Percentiles rank a stretch among this genome's conserved stretches.
Evolutionary conservation across 2,797 vertebrate genomes (phyloP).

Genomic region (Lutjanus argentimaculatus): DNA sequence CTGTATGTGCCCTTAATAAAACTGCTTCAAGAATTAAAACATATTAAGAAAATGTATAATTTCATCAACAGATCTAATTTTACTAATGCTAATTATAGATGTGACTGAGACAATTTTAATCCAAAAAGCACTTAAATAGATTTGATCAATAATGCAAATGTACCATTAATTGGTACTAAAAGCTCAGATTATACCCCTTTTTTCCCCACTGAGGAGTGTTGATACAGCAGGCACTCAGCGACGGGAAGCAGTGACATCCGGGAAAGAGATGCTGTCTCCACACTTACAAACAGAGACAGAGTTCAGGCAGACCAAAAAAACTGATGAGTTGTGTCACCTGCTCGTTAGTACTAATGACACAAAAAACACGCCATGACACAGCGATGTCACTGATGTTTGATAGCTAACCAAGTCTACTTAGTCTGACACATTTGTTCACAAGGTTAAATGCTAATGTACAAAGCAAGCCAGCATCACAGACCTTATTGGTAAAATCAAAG

Average conservation of each 20-base stretch:
- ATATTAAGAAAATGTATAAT: conserved; percentile 5
- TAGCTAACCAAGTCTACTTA: conserved; percentile 4
- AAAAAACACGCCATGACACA: not conserved
- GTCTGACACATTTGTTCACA: conserved; percentile 30
- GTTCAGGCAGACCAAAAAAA: conserved; percentile 15
- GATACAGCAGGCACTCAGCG: conserved; percentile 12
- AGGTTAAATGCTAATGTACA: conserved; percentile 10
- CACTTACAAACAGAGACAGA: conserved; percentile 23
- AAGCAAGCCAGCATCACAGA: conserved; percentile 3
- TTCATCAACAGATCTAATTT: conserved; percentile 28
- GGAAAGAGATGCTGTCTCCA: conserved; percentile 23
- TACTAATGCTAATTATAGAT: conserved; percentile 29
- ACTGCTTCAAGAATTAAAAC: not conserved
- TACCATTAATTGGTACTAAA: conserved; percentile 50
- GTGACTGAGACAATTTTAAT: conserved; percentile 29
- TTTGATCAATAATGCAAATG: conserved; percentile 53
- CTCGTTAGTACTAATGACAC: conserved; percentile 43
- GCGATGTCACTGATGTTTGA: conserved; percentile 13
- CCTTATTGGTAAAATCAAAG: conserved; percentile 11
- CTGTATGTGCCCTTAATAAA: not conserved
- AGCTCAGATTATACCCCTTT: conserved; percentile 38
- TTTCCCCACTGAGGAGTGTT: conserved; percentile 6
- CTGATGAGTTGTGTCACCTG: conserved; percentile 26
- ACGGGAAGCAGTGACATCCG: conserved; percentile 9
- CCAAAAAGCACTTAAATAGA: conserved; percentile 35